Conservation (phyloP, 2,888 invertebrate species). For the Drosophila cognata region DNA sequence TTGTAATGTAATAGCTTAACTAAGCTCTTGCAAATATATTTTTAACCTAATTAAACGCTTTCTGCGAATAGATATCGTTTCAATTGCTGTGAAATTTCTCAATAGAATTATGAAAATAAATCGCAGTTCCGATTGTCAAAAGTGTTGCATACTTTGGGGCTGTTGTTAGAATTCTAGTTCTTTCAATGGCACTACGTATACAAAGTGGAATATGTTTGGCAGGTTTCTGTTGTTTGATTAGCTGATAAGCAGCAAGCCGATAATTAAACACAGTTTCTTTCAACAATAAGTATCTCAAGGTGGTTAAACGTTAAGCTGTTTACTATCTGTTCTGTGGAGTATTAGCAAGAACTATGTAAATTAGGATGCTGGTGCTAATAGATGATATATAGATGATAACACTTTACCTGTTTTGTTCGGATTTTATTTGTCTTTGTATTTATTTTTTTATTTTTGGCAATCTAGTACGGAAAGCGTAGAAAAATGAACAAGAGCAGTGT, state of each 20-base stretch:
- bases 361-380: constrained; percentile 22
- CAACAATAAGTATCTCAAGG: constrained; percentile 26
- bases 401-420: constrained; percentile 9
- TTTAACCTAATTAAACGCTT: background rate
- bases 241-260: constrained; percentile 28
- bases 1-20: background rate
- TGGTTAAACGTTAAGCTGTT: constrained; percentile 1
- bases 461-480: constrained; percentile 59
- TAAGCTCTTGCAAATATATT: background rate
- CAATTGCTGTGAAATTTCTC: background rate
- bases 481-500: constrained; percentile 55
- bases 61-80: background rate
- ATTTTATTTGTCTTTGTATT: background rate
- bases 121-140: background rate
- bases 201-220: background rate
- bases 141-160: constrained; percentile 44
- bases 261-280: constrained; percentile 7
- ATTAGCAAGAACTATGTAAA: constrained; percentile 2
- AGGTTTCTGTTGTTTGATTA: constrained; percentile 20
- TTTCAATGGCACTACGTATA: background rate
- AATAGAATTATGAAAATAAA: background rate
- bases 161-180: background rate
- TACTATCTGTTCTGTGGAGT: constrained; percentile 6
- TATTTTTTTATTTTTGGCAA: constrained; percentile 57
- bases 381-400: constrained; percentile 22